phyloP scores from a whole-genome alignment of 2,113 vertebrate genomes.

The Tetraodon nigroviridis region DNA sequence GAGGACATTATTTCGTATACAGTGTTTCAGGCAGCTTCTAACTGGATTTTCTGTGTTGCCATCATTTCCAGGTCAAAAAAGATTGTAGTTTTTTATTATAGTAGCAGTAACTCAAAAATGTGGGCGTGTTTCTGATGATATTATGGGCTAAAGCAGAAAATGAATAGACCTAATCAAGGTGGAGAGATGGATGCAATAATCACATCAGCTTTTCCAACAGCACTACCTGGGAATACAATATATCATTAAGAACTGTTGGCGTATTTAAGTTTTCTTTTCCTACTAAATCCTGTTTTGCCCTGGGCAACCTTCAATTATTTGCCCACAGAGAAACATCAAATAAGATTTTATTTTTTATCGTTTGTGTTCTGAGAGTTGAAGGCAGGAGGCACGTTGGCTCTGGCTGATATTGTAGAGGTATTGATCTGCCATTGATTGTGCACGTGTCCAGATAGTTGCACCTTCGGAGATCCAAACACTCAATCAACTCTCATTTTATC shows the following conservation, averaged over 20 bases:
- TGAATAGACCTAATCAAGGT: constrained; percentile 28
- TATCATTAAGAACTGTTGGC: constrained; percentile 33
- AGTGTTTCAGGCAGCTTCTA: constrained; percentile 51
- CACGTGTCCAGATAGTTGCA: constrained; percentile 54
- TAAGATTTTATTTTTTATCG: constrained; percentile 55
- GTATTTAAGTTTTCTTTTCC: constrained; percentile 45
- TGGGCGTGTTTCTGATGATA: constrained; percentile 56
- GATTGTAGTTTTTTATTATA: constrained; percentile 24
- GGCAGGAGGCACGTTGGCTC: constrained; percentile 34
- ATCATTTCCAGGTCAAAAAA: not conserved
- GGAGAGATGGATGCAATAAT: constrained; percentile 18
- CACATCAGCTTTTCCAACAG: constrained; percentile 16
- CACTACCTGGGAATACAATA: constrained; percentile 20
- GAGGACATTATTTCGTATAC: constrained; percentile 19
- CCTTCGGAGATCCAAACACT: constrained; percentile 34
- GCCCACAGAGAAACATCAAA: constrained; percentile 54
- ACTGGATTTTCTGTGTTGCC: no score
- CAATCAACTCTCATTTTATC: constrained; percentile 52
- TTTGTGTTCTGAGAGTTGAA: constrained; percentile 39
- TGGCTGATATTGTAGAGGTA: constrained; percentile 56
- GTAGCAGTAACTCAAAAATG: not conserved
- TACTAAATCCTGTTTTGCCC: constrained; percentile 41
- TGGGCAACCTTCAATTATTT: constrained; percentile 57
- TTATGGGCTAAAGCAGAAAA: constrained; percentile 20
- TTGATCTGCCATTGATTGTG: constrained; percentile 62